Evolutionary conservation across 2,113 vertebrate species (phyloP).

Genomic region (Bothrops jararaca): DNA sequence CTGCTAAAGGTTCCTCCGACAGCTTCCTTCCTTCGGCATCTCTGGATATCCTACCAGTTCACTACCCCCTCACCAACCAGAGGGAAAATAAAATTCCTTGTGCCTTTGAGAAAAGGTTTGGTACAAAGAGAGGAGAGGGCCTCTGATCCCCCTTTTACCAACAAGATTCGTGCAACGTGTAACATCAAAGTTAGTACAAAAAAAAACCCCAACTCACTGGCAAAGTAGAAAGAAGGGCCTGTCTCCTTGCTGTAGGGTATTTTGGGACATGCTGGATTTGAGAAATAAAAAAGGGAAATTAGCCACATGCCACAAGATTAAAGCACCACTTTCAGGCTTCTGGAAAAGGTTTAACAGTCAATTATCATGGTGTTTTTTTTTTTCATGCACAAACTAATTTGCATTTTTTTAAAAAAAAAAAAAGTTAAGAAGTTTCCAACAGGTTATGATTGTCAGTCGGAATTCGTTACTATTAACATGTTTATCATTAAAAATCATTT

Average conservation of each 20-base stretch:
- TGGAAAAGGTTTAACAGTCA: slow-evolving; percentile 69
- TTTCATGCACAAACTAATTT: slow-evolving; percentile 69
- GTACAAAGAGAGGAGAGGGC: slow-evolving; percentile 66
- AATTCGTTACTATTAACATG: slow-evolving; percentile 39
- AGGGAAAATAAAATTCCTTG: background rate
- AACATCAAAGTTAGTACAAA: slow-evolving; percentile 77
- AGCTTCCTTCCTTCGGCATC: background rate
- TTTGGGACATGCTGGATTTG: slow-evolving; percentile 86
- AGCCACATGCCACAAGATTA: slow-evolving; percentile 69
- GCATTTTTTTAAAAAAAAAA: slow-evolving; percentile 35
- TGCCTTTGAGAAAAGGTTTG: slow-evolving; percentile 51
- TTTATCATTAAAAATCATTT: slow-evolving; percentile 37
- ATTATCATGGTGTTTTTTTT: background rate
- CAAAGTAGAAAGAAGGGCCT: slow-evolving; percentile 87
- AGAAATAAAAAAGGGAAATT: slow-evolving; percentile 85
- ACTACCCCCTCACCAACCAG: background rate
- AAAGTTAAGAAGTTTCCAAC: slow-evolving; percentile 23
- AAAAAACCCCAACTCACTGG: slow-evolving; percentile 80
- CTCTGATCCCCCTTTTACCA: slow-evolving; percentile 65
- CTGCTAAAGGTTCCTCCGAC: slow-evolving; percentile 18
- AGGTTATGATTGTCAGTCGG: slow-evolving; percentile 21
- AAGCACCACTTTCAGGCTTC: slow-evolving; percentile 64
- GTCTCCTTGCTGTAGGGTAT: slow-evolving; percentile 86
- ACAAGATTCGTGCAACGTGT: slow-evolving; percentile 70
- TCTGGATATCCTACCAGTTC: background rate